These are phyloP conservation scores for Tangara arthus DNA, from an alignment of 2,797 vertebrate species.

Conservation along the genomic window DNA sequence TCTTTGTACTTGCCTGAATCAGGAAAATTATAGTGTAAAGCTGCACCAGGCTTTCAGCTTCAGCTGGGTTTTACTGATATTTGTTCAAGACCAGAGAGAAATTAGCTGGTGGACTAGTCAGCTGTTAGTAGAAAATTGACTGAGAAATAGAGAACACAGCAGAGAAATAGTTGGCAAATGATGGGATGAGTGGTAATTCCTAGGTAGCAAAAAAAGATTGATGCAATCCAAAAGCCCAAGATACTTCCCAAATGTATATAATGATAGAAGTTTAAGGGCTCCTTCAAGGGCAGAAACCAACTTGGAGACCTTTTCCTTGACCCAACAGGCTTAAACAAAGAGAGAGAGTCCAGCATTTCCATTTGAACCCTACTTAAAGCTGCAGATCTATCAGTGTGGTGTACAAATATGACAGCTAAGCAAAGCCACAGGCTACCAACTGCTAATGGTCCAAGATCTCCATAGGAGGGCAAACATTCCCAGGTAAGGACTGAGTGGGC, in stretches of 20 bases:
- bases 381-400: neutral
- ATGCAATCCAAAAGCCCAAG: neutral
- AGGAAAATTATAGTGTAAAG: constrained; percentile 22
- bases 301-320: neutral
- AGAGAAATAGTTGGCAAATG: constrained; percentile 2
- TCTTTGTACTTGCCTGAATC: neutral
- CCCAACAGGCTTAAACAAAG: neutral
- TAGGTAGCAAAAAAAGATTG: constrained; percentile 13
- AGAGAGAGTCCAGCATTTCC: neutral
- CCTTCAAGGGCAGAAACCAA: neutral
- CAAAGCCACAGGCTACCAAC: neutral
- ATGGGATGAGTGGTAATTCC: constrained; percentile 13
- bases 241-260: neutral
- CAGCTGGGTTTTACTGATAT: constrained; percentile 32
- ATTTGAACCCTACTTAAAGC: neutral
- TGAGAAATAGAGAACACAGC: constrained; percentile 20
- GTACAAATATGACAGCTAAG: neutral
- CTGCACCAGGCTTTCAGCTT: neutral
- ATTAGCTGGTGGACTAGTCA: neutral
- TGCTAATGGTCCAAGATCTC: neutral
- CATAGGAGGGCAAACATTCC: neutral
- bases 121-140: constrained; percentile 27
- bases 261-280: neutral
- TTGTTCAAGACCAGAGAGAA: constrained; percentile 33
- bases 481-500: neutral